These are phyloP conservation scores for Saimiri boliviensis DNA, from an alignment of 2,113 vertebrate genomes.

Conservation along the genomic window DNA sequence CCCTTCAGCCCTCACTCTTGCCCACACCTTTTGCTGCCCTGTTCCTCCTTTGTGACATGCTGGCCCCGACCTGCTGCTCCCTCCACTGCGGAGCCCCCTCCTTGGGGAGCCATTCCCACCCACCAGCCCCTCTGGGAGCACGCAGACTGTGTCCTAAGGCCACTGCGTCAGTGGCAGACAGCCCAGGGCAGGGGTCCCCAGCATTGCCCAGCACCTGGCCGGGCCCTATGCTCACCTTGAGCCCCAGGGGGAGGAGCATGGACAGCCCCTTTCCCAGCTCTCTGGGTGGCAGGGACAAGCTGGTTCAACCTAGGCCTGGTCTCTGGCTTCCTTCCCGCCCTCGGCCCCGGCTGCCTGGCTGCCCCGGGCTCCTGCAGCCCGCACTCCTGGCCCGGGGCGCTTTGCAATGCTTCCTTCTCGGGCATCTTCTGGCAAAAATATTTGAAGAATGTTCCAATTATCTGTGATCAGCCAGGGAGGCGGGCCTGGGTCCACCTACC, in stretches of 20 bases:
- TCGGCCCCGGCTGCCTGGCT: background rate
- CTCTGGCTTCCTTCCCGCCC: background rate
- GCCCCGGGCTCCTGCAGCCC: constrained; percentile 36
- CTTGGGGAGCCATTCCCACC: background rate
- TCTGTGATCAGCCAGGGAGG: constrained; percentile 67
- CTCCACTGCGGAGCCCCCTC: background rate
- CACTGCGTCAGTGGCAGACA: background rate
- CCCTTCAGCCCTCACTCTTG: background rate
- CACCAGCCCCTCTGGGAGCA: background rate
- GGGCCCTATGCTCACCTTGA: background rate
- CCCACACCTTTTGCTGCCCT: background rate
- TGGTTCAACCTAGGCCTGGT: background rate
- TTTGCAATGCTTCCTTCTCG: constrained; percentile 59
- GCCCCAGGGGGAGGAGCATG: no score
- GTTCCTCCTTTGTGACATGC: no score
- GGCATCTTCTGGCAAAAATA: constrained; percentile 68
- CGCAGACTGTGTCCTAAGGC: background rate
- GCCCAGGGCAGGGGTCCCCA: background rate
- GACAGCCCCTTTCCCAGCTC: background rate
- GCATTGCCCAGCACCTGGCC: background rate
- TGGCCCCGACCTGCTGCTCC: background rate
- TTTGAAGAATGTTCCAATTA: constrained; percentile 75
- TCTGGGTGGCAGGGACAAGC: background rate
- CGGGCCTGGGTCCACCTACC: constrained; percentile 62
- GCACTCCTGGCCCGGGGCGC: background rate